Conservation (phyloP, 2,888 invertebrate species). For the Acronicta aceris region DNA sequence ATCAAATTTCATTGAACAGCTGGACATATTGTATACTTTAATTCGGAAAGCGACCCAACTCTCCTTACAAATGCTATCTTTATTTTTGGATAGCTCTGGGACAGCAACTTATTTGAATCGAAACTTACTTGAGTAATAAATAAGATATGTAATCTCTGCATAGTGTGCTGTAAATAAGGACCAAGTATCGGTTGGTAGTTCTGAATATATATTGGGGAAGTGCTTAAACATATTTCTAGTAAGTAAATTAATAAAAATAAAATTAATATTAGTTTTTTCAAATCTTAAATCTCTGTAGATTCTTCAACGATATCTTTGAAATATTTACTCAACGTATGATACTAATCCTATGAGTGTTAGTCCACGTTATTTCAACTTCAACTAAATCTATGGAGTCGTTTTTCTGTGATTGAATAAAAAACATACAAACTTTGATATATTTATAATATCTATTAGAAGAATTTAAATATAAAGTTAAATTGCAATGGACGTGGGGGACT, state of each 20-base stretch:
- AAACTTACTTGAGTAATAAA: slow-evolving; percentile 44
- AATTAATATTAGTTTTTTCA: no score
- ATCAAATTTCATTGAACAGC: slow-evolving; percentile 85
- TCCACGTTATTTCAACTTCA: no score
- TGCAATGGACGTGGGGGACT: slow-evolving; percentile 25
- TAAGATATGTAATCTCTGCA: slow-evolving; percentile 43
- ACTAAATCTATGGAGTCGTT: no score
- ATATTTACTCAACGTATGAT: no score
- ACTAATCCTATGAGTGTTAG: no score
- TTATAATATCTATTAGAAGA: no score
- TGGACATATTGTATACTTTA: slow-evolving; percentile 64
- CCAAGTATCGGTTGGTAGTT: slow-evolving; percentile 21
- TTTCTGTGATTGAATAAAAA: no score
- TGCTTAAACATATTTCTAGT: slow-evolving; percentile 27
- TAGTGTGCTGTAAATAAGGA: slow-evolving; percentile 46
- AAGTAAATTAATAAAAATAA: slow-evolving; percentile 20
- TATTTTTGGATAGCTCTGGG: slow-evolving; percentile 39
- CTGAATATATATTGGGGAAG: slow-evolving; percentile 1
- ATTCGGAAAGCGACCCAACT: slow-evolving; percentile 69
- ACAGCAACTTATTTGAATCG: slow-evolving; percentile 27
- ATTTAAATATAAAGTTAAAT: neutral
- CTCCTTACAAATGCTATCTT: slow-evolving; percentile 44
- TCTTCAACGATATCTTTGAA: no score
- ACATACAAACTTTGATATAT: no score
- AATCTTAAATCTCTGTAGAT: no score